phyloP scores from a whole-genome alignment of 2,113 vertebrate species.

The Dasyornis broadbenti region DNA sequence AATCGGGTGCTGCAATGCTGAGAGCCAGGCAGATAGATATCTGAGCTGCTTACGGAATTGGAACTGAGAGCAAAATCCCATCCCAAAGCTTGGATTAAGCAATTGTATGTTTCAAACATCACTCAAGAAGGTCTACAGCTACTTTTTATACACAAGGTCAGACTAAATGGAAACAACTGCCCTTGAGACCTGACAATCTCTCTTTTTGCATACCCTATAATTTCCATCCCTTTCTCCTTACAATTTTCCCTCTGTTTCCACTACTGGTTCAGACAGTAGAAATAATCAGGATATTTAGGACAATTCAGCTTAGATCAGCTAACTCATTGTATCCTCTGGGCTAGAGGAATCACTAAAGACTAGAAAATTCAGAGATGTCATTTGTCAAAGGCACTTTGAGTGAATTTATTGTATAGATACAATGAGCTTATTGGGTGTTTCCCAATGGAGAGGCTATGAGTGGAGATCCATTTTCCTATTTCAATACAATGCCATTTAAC shows the following conservation, averaged over 20 bases:
- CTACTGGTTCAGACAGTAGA: background rate
- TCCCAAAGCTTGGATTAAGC: background rate
- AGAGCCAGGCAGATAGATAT: background rate
- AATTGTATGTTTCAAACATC: background rate
- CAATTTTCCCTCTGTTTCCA: background rate
- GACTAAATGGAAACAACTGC: constrained; percentile 13
- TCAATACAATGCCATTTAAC: background rate
- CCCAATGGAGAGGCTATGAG: background rate
- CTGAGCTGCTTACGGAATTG: background rate
- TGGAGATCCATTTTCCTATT: background rate
- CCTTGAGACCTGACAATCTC: constrained; percentile 3
- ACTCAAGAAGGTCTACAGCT: background rate
- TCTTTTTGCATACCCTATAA: background rate
- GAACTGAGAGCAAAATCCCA: background rate
- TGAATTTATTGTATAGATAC: background rate
- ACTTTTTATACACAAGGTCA: constrained; percentile 28
- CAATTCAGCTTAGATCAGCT: constrained; percentile 29
- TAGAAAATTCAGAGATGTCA: background rate
- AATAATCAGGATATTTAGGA: constrained; percentile 29
- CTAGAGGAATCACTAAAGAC: background rate
- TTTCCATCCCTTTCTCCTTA: background rate
- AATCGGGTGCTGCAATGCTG: background rate
- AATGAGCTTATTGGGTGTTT: background rate
- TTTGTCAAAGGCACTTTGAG: constrained; percentile 11
- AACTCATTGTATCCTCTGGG: background rate